These are phyloP conservation scores for Pseudomyrmex dendroicus DNA, from an alignment of 1,140 invertebrate species.

Conservation along the genomic window DNA sequence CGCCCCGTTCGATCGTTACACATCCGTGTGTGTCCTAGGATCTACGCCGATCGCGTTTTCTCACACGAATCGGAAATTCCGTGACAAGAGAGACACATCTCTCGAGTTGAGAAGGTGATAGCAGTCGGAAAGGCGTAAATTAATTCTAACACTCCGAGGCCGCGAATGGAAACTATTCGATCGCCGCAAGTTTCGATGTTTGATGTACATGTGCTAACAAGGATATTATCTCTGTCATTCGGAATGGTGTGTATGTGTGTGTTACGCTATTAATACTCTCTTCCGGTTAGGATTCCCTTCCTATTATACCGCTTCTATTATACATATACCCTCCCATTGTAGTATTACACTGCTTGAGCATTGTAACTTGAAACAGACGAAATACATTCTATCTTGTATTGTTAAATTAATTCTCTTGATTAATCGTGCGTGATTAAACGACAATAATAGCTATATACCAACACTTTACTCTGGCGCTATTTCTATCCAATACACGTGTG, in stretches of 20 bases:
- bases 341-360: not conserved
- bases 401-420: not conserved
- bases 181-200: too few relatives aligned
- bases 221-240: too few relatives aligned
- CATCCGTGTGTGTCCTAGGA: conserved; percentile 14
- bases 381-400: not conserved
- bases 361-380: conserved; percentile 4
- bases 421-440: not conserved
- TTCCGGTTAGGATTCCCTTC: not conserved
- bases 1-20: conserved; percentile 41
- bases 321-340: too few relatives aligned
- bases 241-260: not conserved
- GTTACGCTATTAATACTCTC: not conserved
- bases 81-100: not conserved
- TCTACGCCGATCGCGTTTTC: conserved; percentile 18
- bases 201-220: too few relatives aligned
- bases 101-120: not conserved
- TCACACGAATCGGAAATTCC: not conserved
- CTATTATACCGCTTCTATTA: conserved; percentile 1
- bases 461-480: too few relatives aligned
- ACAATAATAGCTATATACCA: not conserved
- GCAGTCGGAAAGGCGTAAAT: not conserved
- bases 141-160: not conserved
- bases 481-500: too few relatives aligned
- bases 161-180: not conserved